Percentiles rank a stretch among this genome's conserved stretches.
Evolutionary conservation across 1,140 invertebrate genomes (phyloP).

Genomic region (Ganaspis sp.): DNA sequence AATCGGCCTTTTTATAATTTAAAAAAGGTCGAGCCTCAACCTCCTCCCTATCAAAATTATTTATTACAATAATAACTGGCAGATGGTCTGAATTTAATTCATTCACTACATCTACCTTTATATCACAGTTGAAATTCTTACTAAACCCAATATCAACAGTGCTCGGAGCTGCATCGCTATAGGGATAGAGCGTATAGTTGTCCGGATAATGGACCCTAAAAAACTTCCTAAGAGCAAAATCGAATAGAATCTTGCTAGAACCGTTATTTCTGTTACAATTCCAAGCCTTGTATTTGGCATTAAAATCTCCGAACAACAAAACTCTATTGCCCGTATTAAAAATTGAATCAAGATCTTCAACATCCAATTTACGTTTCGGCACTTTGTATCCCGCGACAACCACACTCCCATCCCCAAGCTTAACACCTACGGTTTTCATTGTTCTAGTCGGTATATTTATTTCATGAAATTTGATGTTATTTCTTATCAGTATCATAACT

Average conservation of each 20-base stretch:
- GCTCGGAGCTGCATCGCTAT: background rate
- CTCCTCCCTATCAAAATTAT: background rate
- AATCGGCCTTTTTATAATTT: background rate
- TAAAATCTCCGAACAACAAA: slow-evolving; percentile 34
- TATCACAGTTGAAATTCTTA: background rate
- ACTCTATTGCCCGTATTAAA: background rate
- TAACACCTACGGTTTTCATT: background rate
- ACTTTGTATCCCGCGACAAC: background rate
- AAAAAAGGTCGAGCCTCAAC: background rate
- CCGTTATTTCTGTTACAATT: slow-evolving; percentile 30
- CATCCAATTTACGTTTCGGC: slow-evolving; percentile 19
- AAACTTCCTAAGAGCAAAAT: slow-evolving; percentile 27
- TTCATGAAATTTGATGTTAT: background rate
- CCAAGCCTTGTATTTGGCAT: slow-evolving; percentile 33
- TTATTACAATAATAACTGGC: background rate
- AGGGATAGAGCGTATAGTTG: background rate
- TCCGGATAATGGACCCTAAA: slow-evolving; percentile 4
- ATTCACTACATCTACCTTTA: background rate
- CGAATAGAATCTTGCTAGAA: slow-evolving; percentile 35
- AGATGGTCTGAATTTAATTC: slow-evolving; percentile 23
- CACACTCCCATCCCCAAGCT: background rate
- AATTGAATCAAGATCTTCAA: background rate
- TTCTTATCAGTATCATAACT: background rate
- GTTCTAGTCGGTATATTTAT: background rate
- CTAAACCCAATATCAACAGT: background rate